These are phyloP conservation scores for Sarcophaga carnaria DNA, from an alignment of 2,888 invertebrate genomes.

Conservation along the genomic window DNA sequence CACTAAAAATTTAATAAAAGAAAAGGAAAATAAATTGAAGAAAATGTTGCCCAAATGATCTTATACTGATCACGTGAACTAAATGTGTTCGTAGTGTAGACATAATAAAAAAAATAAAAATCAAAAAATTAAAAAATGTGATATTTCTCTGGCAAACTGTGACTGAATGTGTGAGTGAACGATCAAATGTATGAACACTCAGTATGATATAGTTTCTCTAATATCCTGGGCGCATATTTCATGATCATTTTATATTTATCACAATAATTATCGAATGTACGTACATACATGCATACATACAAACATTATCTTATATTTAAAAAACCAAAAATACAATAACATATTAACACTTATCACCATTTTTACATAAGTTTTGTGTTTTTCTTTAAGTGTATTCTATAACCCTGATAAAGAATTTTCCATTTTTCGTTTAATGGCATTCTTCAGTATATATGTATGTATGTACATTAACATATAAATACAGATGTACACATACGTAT, in stretches of 20 bases:
- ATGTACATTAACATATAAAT: neutral
- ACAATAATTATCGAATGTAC: slow-evolving; percentile 5
- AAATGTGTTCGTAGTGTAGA: slow-evolving; percentile 45
- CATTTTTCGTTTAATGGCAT: slow-evolving; percentile 20
- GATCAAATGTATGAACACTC: neutral
- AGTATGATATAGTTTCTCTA: slow-evolving; percentile 4
- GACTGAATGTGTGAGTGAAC: neutral
- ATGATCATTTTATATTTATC: slow-evolving; percentile 36
- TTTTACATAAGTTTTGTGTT: slow-evolving; percentile 9
- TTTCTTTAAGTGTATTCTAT: neutral
- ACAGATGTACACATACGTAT: neutral
- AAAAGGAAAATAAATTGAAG: slow-evolving; percentile 32
- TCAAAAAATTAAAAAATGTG: slow-evolving; percentile 7
- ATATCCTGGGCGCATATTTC: slow-evolving; percentile 30
- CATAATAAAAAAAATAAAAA: slow-evolving; percentile 29
- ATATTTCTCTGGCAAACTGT: slow-evolving; percentile 14
- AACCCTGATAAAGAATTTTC: slow-evolving; percentile 43
- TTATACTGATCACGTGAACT: slow-evolving; percentile 66
- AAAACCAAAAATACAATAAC: too few species aligned
- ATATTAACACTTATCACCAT: slow-evolving; percentile 3
- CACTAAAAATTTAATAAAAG: slow-evolving; percentile 28
- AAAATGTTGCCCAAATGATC: slow-evolving; percentile 33
- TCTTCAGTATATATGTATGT: neutral
- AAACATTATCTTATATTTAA: too few species aligned
- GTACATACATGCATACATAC: neutral